Evolutionary conservation across 2,113 vertebrate species (phyloP).

Genomic region (Tachuris rubrigastra): DNA sequence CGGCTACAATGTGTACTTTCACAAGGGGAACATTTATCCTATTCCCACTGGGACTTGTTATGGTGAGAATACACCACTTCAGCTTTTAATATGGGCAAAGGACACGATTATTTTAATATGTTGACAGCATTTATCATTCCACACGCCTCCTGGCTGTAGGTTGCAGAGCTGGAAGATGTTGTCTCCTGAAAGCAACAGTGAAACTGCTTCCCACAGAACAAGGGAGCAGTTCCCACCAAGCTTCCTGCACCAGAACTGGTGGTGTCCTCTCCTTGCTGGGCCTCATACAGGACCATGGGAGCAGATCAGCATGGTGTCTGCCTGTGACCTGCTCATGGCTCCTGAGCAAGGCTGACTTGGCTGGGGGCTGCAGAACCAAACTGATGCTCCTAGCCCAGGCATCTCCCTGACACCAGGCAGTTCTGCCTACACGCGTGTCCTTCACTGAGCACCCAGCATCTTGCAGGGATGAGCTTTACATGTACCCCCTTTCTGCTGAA

Average conservation of each 20-base stretch:
- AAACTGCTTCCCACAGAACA: background rate
- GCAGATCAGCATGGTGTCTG: background rate
- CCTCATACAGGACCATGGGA: background rate
- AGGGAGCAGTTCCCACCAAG: background rate
- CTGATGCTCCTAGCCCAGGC: background rate
- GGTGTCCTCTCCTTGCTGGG: background rate
- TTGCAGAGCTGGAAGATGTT: background rate
- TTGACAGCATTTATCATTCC: constrained; percentile 1
- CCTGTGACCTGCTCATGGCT: background rate
- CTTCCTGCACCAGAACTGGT: background rate
- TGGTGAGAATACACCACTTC: background rate
- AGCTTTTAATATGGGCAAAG: background rate
- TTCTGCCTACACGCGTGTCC: fast-evolving
- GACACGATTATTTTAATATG: background rate
- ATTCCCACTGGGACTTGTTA: constrained; percentile 23
- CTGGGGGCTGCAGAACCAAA: background rate
- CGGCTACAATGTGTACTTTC: background rate
- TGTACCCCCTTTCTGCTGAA: fast-evolving
- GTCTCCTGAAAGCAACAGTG: background rate
- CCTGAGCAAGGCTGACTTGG: background rate
- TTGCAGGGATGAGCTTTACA: background rate
- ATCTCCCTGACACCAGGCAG: background rate
- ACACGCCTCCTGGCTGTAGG: background rate
- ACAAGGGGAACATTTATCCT: background rate
- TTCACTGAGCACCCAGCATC: background rate